Base-by-base conservation (phyloP, 2,797 vertebrate species). In the Leptatherina wallacei region DNA sequence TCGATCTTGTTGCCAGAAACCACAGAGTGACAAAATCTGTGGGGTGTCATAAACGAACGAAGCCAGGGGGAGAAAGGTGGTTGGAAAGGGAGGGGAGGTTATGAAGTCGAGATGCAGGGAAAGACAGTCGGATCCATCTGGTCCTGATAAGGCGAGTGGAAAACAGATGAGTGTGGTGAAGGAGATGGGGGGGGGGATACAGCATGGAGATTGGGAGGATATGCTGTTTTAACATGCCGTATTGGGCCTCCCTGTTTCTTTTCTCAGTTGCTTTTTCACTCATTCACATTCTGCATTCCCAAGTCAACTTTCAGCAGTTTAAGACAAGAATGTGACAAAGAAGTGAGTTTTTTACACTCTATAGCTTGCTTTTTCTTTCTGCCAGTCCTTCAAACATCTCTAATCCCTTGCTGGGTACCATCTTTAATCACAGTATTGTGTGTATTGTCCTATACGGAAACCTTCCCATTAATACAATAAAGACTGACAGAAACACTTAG, bases 21-120 rank as follows among this genome's bases (percentile, higher is more conserved):
- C 96, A 84, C 97, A 93, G 91, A 95, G 95, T 96, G 97, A 97
- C 96, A 97, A 95, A 97, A 96, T 96, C 95, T 90, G 91, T 93
- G 94, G 93, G 95, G 94, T 95, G 95, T 96, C 94, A 94, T 96
- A 94, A 95, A 88, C 71, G 89, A 92, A 83, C 75, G 70, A 85
- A 91, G 89, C 88, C 85, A 65, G 83, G 83, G 83, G 87, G 78
- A 82, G 85, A 74, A 75, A 77, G 88, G 71, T 66, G 71, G 71
- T 66, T n/a, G 63, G 78, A 77, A 77, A 84, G 82, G 80, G 77
- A 93, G 94, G 95, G 94, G 85, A 87, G 87, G 84, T 85, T 89
- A 89, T 70, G 67, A 68, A 78, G 83, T 12, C 11, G 91, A 90
- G 94, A 95, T 95, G 95, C 90, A 94, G 95, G 94, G 87, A 91